phyloP scores from a whole-genome alignment of 2,888 invertebrate genomes.

The Onchidella celtica region DNA sequence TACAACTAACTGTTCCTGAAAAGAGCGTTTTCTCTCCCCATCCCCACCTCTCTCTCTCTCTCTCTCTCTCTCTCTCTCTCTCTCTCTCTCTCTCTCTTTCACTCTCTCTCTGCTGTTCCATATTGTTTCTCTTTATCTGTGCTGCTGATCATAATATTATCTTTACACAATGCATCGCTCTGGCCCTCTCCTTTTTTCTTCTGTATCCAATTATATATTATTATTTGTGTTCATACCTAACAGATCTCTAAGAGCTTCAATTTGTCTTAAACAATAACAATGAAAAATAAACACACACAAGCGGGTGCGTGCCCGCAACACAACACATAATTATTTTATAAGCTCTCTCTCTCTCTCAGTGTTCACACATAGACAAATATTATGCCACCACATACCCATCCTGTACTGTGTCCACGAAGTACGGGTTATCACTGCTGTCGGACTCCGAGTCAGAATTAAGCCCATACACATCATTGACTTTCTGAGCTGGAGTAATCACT shows the following conservation, averaged over 20 bases:
- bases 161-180: neutral
- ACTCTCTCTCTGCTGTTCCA: conserved; percentile 32
- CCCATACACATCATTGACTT: conserved; percentile 34
- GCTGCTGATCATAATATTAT: neutral
- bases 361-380: conserved; percentile 2
- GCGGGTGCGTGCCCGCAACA: too few relatives aligned
- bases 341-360: neutral
- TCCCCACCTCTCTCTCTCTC: too few relatives aligned
- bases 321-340: neutral
- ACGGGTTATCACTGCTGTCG: conserved; percentile 42
- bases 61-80: conserved; percentile 37
- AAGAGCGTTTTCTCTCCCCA: too few relatives aligned
- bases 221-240: neutral
- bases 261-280: too few relatives aligned
- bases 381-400: conserved; percentile 37
- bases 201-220: neutral
- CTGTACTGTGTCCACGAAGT: conserved; percentile 21
- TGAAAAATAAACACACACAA: too few relatives aligned
- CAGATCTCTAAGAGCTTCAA: too few relatives aligned
- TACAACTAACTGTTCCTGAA: too few relatives aligned
- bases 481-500: conserved; percentile 23
- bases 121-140: conserved; percentile 15
- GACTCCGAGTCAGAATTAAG: conserved; percentile 36
- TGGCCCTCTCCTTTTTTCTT: neutral
- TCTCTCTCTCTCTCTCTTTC: conserved; percentile 37